These are phyloP conservation scores for Tokudaia muenninki DNA, from an alignment of 2,797 vertebrate genomes.

Conservation along the genomic window DNA sequence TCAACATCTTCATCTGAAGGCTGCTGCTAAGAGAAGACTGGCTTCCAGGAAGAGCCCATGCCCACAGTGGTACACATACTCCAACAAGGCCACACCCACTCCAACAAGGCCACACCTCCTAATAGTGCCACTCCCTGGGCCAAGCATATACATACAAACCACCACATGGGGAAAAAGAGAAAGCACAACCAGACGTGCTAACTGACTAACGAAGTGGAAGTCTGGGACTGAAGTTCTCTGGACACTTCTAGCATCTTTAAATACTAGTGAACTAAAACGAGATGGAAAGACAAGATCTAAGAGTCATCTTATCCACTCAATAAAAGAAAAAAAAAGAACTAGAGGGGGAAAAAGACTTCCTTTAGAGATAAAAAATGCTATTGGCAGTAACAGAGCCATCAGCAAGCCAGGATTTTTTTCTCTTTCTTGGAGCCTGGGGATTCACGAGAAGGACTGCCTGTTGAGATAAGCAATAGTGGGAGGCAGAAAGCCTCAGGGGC, in stretches of 20 bases:
- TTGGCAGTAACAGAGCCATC: neutral
- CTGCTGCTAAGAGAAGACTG: neutral
- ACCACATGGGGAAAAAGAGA: neutral
- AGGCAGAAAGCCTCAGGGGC: neutral
- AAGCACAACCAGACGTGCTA: neutral
- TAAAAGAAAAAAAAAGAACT: neutral
- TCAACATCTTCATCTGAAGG: neutral
- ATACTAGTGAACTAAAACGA: neutral
- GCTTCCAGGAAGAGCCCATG: neutral
- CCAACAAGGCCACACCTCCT: neutral
- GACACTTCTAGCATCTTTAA: neutral
- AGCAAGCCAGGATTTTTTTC: neutral
- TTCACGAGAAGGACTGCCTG: neutral
- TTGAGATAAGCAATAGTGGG: neutral
- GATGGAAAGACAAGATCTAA: constrained; percentile 9
- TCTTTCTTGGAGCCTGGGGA: neutral
- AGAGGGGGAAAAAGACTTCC: neutral
- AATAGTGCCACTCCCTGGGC: neutral
- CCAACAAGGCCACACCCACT: neutral
- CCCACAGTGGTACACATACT: neutral
- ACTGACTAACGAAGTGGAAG: neutral
- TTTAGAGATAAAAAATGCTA: constrained; percentile 20
- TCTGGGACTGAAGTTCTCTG: neutral
- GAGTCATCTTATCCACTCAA: constrained; percentile 7
- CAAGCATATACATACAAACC: neutral